Evolutionary conservation across 2,113 vertebrate species (phyloP).

Genomic region (Petromus typicus): DNA sequence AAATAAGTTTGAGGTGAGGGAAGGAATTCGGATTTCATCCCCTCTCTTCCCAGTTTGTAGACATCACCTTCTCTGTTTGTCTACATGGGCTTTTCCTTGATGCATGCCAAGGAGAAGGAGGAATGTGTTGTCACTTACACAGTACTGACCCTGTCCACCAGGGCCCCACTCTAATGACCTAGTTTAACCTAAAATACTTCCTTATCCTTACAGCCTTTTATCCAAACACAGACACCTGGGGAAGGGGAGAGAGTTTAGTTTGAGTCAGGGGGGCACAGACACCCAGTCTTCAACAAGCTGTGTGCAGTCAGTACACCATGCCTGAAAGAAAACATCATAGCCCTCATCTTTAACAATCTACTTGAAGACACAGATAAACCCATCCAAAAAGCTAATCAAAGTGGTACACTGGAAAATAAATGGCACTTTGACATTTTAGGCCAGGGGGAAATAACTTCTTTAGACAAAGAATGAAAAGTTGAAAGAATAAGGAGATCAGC

Average conservation of each 20-base stretch:
- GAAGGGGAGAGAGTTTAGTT: background rate
- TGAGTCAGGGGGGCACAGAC: background rate
- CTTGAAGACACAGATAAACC: slow-evolving; percentile 6
- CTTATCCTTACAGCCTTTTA: background rate
- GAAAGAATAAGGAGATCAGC: background rate
- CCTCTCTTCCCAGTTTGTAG: background rate
- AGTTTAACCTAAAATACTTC: background rate
- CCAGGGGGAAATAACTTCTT: background rate
- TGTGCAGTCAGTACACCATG: background rate
- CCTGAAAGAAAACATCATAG: background rate
- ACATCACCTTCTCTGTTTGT: background rate
- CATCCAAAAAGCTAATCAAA: background rate
- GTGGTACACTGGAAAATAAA: slow-evolving; percentile 21
- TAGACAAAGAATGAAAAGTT: slow-evolving; percentile 38
- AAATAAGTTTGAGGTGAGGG: background rate
- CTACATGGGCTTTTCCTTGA: background rate
- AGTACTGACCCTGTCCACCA: background rate
- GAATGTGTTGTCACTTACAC: background rate
- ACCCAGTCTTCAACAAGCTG: background rate
- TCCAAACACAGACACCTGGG: background rate
- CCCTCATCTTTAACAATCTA: background rate
- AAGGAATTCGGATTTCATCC: background rate
- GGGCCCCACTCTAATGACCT: background rate
- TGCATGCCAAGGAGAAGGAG: background rate
- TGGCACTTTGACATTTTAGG: background rate